Conservation (phyloP, 2,888 invertebrate genomes). For the Craniophora ligustri region DNA sequence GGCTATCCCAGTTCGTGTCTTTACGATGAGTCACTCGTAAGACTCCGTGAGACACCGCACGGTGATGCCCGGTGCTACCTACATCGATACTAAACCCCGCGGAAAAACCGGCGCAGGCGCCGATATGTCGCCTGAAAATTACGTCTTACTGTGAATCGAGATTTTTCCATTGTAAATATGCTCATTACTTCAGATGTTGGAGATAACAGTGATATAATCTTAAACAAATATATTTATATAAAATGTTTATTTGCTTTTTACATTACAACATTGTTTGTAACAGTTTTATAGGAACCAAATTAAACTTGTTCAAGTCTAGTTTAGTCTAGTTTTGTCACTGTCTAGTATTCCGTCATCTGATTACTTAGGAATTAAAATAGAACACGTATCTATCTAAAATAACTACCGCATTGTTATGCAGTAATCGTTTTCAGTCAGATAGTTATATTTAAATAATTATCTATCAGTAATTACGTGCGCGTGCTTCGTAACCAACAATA, state of each 20-base stretch:
- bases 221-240: no score
- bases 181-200: no score
- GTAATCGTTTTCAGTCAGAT: slow-evolving; percentile 41
- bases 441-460: slow-evolving; percentile 60
- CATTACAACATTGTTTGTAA: no score
- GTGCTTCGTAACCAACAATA: slow-evolving; percentile 61
- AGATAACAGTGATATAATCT: not conserved
- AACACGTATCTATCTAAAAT: slow-evolving; percentile 18
- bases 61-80: not conserved
- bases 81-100: not conserved
- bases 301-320: no score
- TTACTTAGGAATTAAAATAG: slow-evolving; percentile 14
- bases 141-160: not conserved
- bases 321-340: no score
- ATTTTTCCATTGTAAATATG: not conserved
- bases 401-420: slow-evolving; percentile 17
- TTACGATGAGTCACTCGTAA: slow-evolving; percentile 7
- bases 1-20: slow-evolving; percentile 9
- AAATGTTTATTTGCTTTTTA: no score
- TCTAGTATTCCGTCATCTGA: not conserved
- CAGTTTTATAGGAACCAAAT: no score
- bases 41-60: slow-evolving; percentile 1
- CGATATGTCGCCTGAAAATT: not conserved
- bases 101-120: slow-evolving; percentile 27
- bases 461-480: slow-evolving; percentile 65